Base-by-base conservation (phyloP, 2,113 vertebrate species). In the Cyanoderma ruficeps region DNA sequence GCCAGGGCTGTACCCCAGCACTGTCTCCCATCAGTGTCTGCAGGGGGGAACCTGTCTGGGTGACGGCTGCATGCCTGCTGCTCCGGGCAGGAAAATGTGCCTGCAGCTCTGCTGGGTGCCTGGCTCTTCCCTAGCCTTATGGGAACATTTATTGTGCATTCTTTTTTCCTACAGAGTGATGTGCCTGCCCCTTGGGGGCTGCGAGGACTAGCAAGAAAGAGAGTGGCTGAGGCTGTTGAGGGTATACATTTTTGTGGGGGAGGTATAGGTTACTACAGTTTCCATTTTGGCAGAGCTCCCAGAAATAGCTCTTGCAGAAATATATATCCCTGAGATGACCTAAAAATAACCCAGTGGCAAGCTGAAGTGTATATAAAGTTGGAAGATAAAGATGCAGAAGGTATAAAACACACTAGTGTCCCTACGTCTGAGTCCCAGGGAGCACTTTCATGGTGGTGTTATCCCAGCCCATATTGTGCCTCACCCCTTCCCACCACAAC, bases 221-320 rank as follows among this genome's bases (percentile, higher is more conserved):
- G 31, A 70, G 60, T 16, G 42, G 27, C 76, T 81, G 30, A 6
- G 13, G 41, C 60, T 89, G 27, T 60, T 94, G 53, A 39, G 39
- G 19, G 50, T 71, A 4, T 30, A 59, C 41, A 41, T 90, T 46
- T 52, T 44, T 60, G 30, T 1, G 13, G 76, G 71, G 56, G 56
- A 65, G 68, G 25, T 83, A 59, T 50, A 60, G 31, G 60, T 77
- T 90, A 47, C 47, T 59, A 70, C 20, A 42, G 41, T 83, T 94
- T 93, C 50, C 63, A 83, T 1, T 74, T 90, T 96, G 94, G 85
- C 87, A 94, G 19, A 52, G 52, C 31, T 93, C 92, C 93, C 93
- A 95, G 94, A 93, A 93, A 86, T 27, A 86, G 64, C 59, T 85
- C 85, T 93, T 75, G 75, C 55, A 91, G 94, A 92, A 95, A 83